Evolutionary conservation across 2,113 vertebrate genomes (phyloP), one percentile per base, ranked within the genome.

Genomic region (Psilopsiagon aurifrons): DNA sequence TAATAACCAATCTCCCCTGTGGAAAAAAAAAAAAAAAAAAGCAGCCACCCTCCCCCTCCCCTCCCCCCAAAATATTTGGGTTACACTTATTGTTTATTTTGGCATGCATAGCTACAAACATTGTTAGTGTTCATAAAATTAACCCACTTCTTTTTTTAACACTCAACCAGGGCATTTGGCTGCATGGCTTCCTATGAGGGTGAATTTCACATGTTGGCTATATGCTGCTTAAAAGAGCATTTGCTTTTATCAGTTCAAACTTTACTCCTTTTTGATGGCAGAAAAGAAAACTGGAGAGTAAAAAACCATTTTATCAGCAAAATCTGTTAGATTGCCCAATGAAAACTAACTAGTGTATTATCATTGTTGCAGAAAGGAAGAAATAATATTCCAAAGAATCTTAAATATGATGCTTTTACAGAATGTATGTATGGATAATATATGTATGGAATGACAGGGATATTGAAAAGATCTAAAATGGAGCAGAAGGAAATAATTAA

Each of bases 71-170:
- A 73, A 87, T 91, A 91, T 91, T 82, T 87, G 35, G 63, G 69
- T 95, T 91, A 90, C 28, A 16, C 16, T 90, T 87, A 83, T 81
- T 84, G 78, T 84, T 95, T 81, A 86, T 92, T 94, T 95, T 81
- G 44, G 29, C 44, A 79, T 95, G 57, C 64, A 83, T 86, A 81
- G 25, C 35, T 86, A 78, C 52, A 73, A 96, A 83, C 90, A 25
- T 80, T 90, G 51, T 78, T 92, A 83, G 60, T 60, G 69, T 78
- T 95, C 87, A 94, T 83, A 95, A 94, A 90, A 95, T 88, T 95
- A 90, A 76, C 55, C 55, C 18, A 59, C 25, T 71, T 84, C 43
- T 93, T 92, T 92, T 91, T 91, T 95, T 90, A 88, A 92, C 70
- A 93, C 88, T 95, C 94, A 94, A 5, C 51, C 25, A 67, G 64